Evolutionary conservation across 1,140 invertebrate species (phyloP).

Genomic region (Leptinotarsa lineolata): DNA sequence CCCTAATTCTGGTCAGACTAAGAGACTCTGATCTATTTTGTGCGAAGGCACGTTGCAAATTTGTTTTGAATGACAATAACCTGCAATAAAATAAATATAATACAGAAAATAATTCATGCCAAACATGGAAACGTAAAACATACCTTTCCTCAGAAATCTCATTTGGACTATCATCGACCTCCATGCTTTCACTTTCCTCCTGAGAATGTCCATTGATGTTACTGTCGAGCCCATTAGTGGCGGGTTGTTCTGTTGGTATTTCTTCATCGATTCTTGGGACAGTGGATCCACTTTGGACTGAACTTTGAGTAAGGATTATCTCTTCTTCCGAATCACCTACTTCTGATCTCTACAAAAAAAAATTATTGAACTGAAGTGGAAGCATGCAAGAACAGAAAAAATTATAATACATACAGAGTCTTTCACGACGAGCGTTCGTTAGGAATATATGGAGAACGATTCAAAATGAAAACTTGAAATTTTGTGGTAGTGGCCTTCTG

Average conservation of each 20-base stretch:
- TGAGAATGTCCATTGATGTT: constrained; percentile 19
- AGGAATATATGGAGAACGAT: too few relatives aligned
- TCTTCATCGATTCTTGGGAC: constrained; percentile 22
- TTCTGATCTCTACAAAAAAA: too few relatives aligned
- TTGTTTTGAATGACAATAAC: constrained; percentile 66
- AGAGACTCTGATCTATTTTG: constrained; percentile 72
- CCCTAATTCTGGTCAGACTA: constrained; percentile 62
- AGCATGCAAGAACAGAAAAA: too few relatives aligned
- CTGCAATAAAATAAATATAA: constrained; percentile 55
- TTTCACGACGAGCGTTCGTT: too few relatives aligned
- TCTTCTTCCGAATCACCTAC: constrained; percentile 36
- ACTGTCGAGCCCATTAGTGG: constrained; percentile 19
- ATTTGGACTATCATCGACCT: constrained; percentile 46
- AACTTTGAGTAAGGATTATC: constrained; percentile 37
- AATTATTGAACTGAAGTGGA: too few relatives aligned
- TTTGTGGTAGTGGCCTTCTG: too few relatives aligned
- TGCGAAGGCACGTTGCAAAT: constrained; percentile 69
- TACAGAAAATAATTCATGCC: neutral
- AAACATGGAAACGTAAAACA: constrained; percentile 10
- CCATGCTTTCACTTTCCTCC: constrained; percentile 35
- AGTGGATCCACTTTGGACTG: constrained; percentile 32
- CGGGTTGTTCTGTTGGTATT: constrained; percentile 26
- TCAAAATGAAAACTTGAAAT: too few relatives aligned
- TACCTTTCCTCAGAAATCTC: constrained; percentile 53
- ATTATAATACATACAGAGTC: too few relatives aligned